Evolutionary conservation across 2,113 vertebrate species (phyloP), one percentile per base, ranked within the genome.

Genomic region (Chaetops frenatus): DNA sequence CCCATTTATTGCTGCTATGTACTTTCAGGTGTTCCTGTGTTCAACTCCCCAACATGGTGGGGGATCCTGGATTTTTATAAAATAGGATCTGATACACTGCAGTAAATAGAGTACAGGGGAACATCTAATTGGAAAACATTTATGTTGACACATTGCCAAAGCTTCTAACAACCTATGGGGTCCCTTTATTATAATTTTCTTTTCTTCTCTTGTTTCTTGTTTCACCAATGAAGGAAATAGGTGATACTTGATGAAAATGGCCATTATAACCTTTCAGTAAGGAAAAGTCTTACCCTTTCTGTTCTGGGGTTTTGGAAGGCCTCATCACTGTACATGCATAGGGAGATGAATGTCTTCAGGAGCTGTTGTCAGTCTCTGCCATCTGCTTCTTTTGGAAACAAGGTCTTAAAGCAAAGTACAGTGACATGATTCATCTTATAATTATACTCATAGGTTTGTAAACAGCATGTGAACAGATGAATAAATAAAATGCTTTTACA

Each of bases 331-430:
- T 65, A 42, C 3, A 19, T 81, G 66, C 40, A 10, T 33, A 78
- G 42, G 60, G 81, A 96, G 80, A 81, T 74, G 15, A 80, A 88
- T 58, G 48, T 51, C 45, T 72, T 79, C 70, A 81, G 83, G 91
- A 86, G 60, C 54, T 20, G 28, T 44, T 84, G 94, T 66, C 90
- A 94, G 88, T 45, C 38, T 84, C 42, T n/a, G 36, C 91, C 95
- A 96, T 92, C 96, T 97, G 95, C 88, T 97, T 93, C 67, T 94
- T 90, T 85, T 71, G 86, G 85, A 94, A 95, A 94, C 69, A 85
- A 70, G 9, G 88, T 92, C 79, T 92, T 89, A 86, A 92, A 90
- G 77, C 84, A 88, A 82, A 90, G 45, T 6, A 60, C 54, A 85
- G 72, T 94, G 77, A 66, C 38, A 67, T 91, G 86, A 91, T 81